Conservation (phyloP, 2,113 vertebrate species). For the Steatornis caripensis region DNA sequence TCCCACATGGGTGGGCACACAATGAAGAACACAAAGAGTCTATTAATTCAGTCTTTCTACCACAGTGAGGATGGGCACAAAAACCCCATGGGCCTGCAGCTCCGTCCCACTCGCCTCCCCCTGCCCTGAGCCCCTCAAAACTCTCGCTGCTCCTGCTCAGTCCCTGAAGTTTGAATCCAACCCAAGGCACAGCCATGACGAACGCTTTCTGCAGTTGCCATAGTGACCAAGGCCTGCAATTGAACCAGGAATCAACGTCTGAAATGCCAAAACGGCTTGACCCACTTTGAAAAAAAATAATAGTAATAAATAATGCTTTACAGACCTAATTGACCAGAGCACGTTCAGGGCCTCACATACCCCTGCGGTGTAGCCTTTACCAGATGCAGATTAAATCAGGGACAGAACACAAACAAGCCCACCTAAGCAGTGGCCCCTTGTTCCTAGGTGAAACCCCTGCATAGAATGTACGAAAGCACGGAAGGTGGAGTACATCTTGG, state of each 20-base stretch:
- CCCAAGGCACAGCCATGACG: constrained; percentile 73
- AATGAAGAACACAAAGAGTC: fast-evolving
- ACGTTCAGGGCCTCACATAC: not conserved
- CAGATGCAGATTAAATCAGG: not conserved
- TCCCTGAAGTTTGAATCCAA: constrained; percentile 60
- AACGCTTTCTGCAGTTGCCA: constrained; percentile 74
- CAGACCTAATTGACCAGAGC: not conserved
- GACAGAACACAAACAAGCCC: constrained; percentile 16
- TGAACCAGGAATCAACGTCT: constrained; percentile 65
- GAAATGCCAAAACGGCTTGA: constrained; percentile 76
- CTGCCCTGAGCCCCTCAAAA: not conserved
- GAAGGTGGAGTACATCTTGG: not conserved
- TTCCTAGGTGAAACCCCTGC: not conserved
- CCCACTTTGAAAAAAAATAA: constrained; percentile 71
- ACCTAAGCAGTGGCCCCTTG: not conserved
- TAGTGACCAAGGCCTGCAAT: constrained; percentile 61
- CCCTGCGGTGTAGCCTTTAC: not conserved
- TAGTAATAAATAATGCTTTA: constrained; percentile 49
- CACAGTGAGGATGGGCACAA: not conserved
- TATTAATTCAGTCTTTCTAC: not conserved
- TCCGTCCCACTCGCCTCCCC: not conserved
- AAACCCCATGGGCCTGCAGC: not conserved
- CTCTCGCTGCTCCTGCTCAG: constrained; percentile 22
- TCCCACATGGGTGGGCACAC: fast-evolving
- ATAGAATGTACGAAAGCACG: fast-evolving